Conservation (phyloP, 2,888 invertebrate genomes). For the Entomobrya proxima region DNA sequence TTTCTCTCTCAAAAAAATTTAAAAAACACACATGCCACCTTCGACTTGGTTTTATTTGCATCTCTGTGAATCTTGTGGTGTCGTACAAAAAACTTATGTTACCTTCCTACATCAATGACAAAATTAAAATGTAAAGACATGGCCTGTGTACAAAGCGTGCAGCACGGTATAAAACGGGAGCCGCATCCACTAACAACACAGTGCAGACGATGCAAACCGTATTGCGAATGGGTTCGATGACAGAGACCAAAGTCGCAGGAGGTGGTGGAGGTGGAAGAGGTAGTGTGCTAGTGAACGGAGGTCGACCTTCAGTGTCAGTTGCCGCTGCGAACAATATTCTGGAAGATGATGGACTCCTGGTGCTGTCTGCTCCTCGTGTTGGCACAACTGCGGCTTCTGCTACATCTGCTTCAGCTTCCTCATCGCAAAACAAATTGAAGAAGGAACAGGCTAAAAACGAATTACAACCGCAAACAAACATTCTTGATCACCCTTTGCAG, state of each 20-base stretch:
- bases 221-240: slow-evolving; percentile 71
- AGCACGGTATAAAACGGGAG: slow-evolving; percentile 78
- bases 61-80: slow-evolving; percentile 33
- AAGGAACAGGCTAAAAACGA: neutral
- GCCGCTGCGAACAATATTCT: slow-evolving; percentile 1
- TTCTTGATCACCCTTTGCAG: slow-evolving; percentile 49
- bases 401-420: neutral
- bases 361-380: neutral
- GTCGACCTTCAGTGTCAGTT: slow-evolving; percentile 40
- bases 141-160: slow-evolving; percentile 75
- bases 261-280: slow-evolving; percentile 55
- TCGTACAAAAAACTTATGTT: neutral
- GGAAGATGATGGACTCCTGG: slow-evolving; percentile 39
- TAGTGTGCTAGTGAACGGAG: slow-evolving; percentile 52
- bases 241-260: slow-evolving; percentile 69
- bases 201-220: slow-evolving; percentile 75
- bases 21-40: slow-evolving; percentile 19
- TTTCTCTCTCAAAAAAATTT: slow-evolving; percentile 18
- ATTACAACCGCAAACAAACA: slow-evolving; percentile 19
- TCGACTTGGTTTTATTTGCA: slow-evolving; percentile 19
- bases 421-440: slow-evolving; percentile 11
- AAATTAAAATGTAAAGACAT: slow-evolving; percentile 70
- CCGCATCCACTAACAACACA: slow-evolving; percentile 77
- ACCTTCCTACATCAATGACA: neutral
- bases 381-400: neutral